Evolutionary conservation across 2,113 vertebrate genomes (phyloP).

Genomic region (Syrmaticus mikado): DNA sequence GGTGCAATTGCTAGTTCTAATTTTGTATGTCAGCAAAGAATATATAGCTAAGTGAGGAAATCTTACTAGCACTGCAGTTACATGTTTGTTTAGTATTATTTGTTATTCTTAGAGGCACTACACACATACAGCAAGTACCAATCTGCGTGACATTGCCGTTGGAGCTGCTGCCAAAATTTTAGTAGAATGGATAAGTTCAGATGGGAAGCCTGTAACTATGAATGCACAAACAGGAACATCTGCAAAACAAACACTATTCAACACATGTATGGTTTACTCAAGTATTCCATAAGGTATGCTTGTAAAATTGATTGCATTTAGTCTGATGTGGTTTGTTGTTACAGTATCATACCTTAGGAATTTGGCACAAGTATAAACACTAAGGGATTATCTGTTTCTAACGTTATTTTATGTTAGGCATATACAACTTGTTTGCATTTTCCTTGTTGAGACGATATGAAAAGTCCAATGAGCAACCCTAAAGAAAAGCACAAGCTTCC

Average conservation of each 20-base stretch:
- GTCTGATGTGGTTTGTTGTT: conserved; percentile 46
- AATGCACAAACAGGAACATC: conserved; percentile 53
- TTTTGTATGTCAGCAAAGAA: neutral
- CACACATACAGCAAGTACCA: neutral
- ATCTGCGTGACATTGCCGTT: neutral
- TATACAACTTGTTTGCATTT: neutral
- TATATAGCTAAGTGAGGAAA: neutral
- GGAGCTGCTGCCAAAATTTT: conserved; percentile 53
- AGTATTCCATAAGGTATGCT: conserved; percentile 27
- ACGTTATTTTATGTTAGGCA: neutral
- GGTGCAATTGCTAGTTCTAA: neutral
- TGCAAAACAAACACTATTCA: conserved; percentile 48
- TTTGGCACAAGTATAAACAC: conserved; percentile 51
- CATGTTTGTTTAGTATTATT: neutral
- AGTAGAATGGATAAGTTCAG: conserved; percentile 11
- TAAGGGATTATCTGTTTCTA: conserved; percentile 48
- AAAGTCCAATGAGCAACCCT: neutral
- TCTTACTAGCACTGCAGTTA: neutral
- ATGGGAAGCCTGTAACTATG: conserved; percentile 18
- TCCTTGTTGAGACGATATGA: neutral
- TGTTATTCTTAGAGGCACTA: conserved; percentile 28
- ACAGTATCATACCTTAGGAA: conserved; percentile 53
- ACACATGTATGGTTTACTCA: conserved; percentile 15
- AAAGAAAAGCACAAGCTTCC: neutral
- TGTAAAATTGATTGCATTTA: conserved; percentile 33